Conservation (phyloP, 2,797 vertebrate genomes). For the Picus viridis region DNA sequence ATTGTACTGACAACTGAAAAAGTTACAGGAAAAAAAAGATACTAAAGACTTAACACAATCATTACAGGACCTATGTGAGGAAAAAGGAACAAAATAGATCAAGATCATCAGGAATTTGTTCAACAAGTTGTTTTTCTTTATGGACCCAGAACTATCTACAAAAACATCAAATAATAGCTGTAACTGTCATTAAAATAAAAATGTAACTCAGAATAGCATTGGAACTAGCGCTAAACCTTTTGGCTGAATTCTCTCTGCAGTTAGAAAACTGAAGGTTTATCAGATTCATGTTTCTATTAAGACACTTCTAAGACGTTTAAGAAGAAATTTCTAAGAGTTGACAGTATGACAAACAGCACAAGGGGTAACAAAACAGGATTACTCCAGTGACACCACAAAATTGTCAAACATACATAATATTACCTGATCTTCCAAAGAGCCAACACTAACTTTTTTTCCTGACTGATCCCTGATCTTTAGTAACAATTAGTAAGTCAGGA, state of each 20-base stretch:
- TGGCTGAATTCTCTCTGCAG: background rate
- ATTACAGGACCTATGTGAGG: background rate
- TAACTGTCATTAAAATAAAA: background rate
- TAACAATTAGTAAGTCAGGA: background rate
- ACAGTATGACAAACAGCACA: background rate
- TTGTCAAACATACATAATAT: background rate
- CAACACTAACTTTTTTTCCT: background rate
- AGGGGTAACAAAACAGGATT: background rate
- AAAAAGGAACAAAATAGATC: background rate
- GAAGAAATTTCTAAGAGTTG: background rate
- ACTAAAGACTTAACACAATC: background rate
- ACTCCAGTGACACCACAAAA: background rate
- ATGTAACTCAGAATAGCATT: background rate
- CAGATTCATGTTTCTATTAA: background rate
- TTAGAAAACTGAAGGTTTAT: background rate
- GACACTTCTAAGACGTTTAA: background rate
- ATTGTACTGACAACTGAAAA: background rate
- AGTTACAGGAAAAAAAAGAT: background rate
- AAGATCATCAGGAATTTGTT: background rate
- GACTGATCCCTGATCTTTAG: background rate
- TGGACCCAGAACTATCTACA: background rate
- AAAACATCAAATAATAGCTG: background rate
- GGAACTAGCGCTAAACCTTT: background rate
- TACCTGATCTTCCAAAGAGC: background rate
- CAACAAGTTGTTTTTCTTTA: background rate